Evolutionary conservation across 1,140 invertebrate species (phyloP).

Genomic region (Colletes gigas): DNA sequence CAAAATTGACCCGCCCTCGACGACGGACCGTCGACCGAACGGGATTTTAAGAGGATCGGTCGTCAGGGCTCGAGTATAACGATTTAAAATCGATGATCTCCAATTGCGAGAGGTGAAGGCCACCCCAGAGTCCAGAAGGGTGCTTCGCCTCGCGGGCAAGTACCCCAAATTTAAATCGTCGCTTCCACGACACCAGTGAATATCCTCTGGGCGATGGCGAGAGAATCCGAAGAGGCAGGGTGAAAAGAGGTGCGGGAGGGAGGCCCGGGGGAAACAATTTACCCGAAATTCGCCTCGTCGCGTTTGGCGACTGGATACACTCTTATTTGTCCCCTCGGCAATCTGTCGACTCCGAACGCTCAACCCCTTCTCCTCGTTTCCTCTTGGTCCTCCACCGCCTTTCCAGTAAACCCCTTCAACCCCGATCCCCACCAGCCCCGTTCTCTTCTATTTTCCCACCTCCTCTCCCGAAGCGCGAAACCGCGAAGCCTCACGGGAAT

Average conservation of each 20-base stretch:
- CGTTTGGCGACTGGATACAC: conserved; percentile 75
- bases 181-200: conserved; percentile 60
- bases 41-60: neutral
- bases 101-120: conserved; percentile 29
- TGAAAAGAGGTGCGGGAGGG: conserved; percentile 31
- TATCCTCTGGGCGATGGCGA: conserved; percentile 63
- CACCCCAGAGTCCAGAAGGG: conserved; percentile 34
- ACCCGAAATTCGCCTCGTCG: conserved; percentile 76
- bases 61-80: neutral
- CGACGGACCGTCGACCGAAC: no score
- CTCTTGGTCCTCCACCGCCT: conserved; percentile 58
- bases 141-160: conserved; percentile 46
- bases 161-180: conserved; percentile 68
- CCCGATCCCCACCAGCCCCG: conserved; percentile 54
- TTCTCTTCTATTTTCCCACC: conserved; percentile 45
- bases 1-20: no score
- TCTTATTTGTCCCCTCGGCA: conserved; percentile 78
- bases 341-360: conserved; percentile 74
- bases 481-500: conserved; percentile 74
- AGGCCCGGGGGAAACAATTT: conserved; percentile 75
- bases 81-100: conserved; percentile 44
- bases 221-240: conserved; percentile 48
- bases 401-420: conserved; percentile 54
- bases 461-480: conserved; percentile 47
- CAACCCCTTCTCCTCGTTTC: conserved; percentile 59